Evolutionary conservation across 2,113 vertebrate genomes (phyloP).

Genomic region (Fulica atra): DNA sequence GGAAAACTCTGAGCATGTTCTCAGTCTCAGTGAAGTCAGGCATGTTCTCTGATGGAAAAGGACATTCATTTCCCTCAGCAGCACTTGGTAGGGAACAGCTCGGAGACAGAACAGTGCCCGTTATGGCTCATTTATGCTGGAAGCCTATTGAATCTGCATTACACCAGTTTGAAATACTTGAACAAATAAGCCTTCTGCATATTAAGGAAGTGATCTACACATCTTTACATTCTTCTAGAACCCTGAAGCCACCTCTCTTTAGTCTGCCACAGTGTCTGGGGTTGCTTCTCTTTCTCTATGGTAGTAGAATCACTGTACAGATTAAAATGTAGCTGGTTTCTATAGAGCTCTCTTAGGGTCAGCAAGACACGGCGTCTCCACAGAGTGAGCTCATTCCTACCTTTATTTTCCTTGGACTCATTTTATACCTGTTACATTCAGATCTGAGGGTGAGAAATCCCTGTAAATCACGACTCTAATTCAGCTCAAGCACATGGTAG

Average conservation of each 20-base stretch:
- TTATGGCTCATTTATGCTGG: not conserved
- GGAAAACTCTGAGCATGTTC: not conserved
- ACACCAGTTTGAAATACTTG: not conserved
- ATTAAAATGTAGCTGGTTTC: not conserved
- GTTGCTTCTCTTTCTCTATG: not conserved
- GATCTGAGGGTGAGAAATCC: not conserved
- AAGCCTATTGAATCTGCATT: not conserved
- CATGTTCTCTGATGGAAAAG: not conserved
- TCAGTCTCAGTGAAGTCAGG: not conserved
- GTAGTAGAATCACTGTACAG: not conserved
- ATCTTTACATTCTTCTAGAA: not conserved
- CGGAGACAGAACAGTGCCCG: not conserved
- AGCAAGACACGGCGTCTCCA: conserved; percentile 44
- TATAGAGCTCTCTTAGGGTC: not conserved
- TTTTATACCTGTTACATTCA: not conserved
- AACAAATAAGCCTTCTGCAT: not conserved
- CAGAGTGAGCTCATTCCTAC: conserved; percentile 51
- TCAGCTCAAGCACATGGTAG: not conserved
- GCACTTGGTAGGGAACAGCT: not conserved
- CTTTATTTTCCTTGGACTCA: conserved; percentile 58
- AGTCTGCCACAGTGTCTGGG: not conserved
- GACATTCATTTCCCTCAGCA: not conserved
- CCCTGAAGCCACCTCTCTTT: not conserved
- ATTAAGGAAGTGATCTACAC: not conserved
- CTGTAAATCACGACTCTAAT: not conserved